Evolutionary conservation across 2,113 vertebrate genomes (phyloP).

Genomic region (Rhinolophus ferrumequinum): DNA sequence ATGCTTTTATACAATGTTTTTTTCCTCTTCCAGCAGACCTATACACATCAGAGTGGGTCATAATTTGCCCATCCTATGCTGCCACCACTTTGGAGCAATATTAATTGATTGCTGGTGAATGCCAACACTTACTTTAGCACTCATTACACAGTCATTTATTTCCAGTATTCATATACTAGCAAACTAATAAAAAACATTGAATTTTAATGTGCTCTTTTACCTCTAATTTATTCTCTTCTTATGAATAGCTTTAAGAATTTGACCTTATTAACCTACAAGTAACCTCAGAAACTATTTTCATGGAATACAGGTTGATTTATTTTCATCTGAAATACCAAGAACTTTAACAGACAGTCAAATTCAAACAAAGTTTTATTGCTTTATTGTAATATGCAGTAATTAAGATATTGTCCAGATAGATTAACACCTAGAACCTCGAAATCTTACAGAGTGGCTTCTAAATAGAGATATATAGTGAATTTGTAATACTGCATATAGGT

Average conservation of each 20-base stretch:
- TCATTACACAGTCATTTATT: conserved; percentile 35
- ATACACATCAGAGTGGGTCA: neutral
- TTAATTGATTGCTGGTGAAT: conserved; percentile 41
- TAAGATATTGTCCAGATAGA: conserved; percentile 50
- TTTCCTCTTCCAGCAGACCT: neutral
- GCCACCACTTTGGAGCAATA: neutral
- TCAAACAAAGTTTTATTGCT: conserved; percentile 72
- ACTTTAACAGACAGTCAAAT: conserved; percentile 66
- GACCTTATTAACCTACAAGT: conserved; percentile 42
- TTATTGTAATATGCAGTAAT: conserved; percentile 55
- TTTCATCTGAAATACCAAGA: conserved; percentile 50
- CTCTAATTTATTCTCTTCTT: neutral
- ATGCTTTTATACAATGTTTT: neutral
- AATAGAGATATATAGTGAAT: neutral
- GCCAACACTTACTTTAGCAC: neutral
- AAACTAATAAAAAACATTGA: conserved; percentile 29
- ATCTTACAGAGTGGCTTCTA: neutral
- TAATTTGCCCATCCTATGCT: neutral
- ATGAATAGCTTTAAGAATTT: conserved; percentile 50
- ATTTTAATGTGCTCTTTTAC: conserved; percentile 45
- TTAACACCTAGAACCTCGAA: neutral
- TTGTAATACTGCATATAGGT: neutral
- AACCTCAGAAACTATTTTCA: conserved; percentile 42
- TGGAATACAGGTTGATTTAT: conserved; percentile 51
- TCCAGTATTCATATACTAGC: conserved; percentile 4